Percentiles rank a stretch among this genome's conserved stretches.
Evolutionary conservation across 2,113 vertebrate genomes (phyloP).

Genomic region (Ictalurus punctatus): DNA sequence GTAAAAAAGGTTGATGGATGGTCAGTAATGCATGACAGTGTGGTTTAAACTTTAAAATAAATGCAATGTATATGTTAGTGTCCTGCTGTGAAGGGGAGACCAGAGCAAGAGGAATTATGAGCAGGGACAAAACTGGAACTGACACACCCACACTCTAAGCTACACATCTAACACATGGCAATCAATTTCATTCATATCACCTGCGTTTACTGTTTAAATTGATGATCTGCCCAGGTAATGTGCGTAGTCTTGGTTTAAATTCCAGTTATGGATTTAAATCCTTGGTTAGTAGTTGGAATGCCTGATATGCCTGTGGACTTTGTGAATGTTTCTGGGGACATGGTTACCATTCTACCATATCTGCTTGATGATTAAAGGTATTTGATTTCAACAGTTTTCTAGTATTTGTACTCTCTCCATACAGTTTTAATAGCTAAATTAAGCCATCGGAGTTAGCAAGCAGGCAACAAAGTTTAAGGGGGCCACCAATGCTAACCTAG

Average conservation of each 20-base stretch:
- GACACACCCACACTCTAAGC: not conserved
- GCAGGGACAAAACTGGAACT: not conserved
- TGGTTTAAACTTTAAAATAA: slow-evolving; percentile 15
- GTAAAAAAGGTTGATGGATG: slow-evolving; percentile 37
- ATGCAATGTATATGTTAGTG: slow-evolving; percentile 12
- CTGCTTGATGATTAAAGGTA: not conserved
- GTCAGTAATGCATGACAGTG: slow-evolving; percentile 27
- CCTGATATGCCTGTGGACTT: not conserved
- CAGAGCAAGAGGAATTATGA: not conserved
- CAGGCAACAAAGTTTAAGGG: not conserved
- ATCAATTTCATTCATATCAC: not conserved
- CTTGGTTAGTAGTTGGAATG: not conserved
- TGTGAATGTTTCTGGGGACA: not conserved
- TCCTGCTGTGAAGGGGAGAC: not conserved
- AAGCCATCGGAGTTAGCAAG: not conserved
- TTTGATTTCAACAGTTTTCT: not conserved
- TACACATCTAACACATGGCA: not conserved
- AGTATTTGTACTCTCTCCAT: not conserved
- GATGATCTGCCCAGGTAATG: not conserved
- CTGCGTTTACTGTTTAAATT: not conserved
- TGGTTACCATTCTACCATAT: not conserved
- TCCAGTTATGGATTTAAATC: not conserved
- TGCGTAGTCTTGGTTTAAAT: not conserved
- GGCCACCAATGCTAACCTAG: not conserved
- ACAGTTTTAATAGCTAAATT: not conserved